These are phyloP conservation scores for Heterodera schachtii DNA, from an alignment of 1,140 invertebrate genomes.

Conservation along the genomic window DNA sequence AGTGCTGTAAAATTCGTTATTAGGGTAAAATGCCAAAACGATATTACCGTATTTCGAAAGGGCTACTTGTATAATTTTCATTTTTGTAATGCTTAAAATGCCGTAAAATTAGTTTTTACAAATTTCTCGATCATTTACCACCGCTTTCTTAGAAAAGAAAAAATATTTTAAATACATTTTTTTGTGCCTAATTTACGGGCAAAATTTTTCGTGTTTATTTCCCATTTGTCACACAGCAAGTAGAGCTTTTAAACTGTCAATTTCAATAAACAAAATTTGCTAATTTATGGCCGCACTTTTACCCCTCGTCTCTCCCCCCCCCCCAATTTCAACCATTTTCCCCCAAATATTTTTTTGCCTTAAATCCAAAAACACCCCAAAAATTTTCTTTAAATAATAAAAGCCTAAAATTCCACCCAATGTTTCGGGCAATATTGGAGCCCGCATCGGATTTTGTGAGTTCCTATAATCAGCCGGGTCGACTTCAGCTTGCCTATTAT, in stretches of 20 bases:
- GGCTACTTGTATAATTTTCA: no score
- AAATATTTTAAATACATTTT: neutral
- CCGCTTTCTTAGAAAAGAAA: no score
- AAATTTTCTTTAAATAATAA: slow-evolving; percentile 1
- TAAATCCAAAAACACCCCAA: neutral
- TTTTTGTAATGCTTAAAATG: neutral
- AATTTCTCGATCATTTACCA: neutral
- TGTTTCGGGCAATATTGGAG: neutral
- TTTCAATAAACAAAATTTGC: slow-evolving; percentile 12
- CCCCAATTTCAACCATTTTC: neutral
- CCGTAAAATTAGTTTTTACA: neutral
- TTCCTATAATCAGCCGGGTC: slow-evolving; percentile 54
- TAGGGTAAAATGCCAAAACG: no score
- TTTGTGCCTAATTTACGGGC: neutral
- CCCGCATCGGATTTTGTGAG: slow-evolving; percentile 14
- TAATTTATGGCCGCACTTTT: slow-evolving; percentile 1
- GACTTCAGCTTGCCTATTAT: slow-evolving; percentile 59
- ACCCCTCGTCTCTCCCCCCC: neutral
- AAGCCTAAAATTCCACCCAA: neutral
- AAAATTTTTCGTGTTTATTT: slow-evolving; percentile 3
- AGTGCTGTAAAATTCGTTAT: neutral
- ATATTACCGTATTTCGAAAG: no score
- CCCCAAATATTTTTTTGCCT: slow-evolving; percentile 6
- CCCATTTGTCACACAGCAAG: neutral
- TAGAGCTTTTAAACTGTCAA: slow-evolving; percentile 16